Evolutionary conservation across 2,888 invertebrate species (phyloP), one percentile per base, ranked within the genome.

Genomic region (Bimastos eiseni): DNA sequence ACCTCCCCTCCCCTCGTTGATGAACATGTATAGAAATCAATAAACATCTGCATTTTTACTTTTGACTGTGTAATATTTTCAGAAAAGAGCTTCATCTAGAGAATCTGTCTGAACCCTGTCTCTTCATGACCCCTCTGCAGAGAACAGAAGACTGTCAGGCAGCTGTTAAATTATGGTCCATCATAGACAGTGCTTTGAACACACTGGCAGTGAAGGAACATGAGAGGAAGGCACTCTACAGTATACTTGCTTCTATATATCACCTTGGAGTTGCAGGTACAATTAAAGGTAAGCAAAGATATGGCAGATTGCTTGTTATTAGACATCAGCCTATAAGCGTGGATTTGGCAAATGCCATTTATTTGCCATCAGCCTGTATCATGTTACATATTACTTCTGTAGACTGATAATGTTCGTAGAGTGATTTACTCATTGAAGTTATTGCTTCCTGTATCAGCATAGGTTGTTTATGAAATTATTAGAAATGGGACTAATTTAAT

Each of bases 201-300:
- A 37, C 37, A 36, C 89, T 91, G 30, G 89, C 55, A 33, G 34
- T 91, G 19, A 41, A 37, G 2, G 84, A 83, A 90, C 83, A 44
- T n/a, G 90, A 91, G 44, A 36, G 44, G 38, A 34, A 36, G 49
- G 41, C 89, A 15, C 30, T 91, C 13, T 30, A 89, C 19, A 89
- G n/a, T 30, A 83, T 89, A 30, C 89, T 91, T 15, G 90, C 90
- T 37, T 38, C 89, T 49, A 84, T 91, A 49, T 90, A 90, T 55
- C 91, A 91, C 34, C 33, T 91, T 19, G 91, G 91, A 4, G 90
- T 88, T 30, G 91, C 91, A 33, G 91, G 91, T n/a, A 88, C 83
- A n/a, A 21, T 83, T 33, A 84, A 70, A 55, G 90, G 91, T 91
- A 21, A 37, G 93, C 30, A 33, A 36, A 36, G n/a, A 30, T 33